Conservation (phyloP, 2,888 invertebrate genomes). For the Sesia apiformis region DNA sequence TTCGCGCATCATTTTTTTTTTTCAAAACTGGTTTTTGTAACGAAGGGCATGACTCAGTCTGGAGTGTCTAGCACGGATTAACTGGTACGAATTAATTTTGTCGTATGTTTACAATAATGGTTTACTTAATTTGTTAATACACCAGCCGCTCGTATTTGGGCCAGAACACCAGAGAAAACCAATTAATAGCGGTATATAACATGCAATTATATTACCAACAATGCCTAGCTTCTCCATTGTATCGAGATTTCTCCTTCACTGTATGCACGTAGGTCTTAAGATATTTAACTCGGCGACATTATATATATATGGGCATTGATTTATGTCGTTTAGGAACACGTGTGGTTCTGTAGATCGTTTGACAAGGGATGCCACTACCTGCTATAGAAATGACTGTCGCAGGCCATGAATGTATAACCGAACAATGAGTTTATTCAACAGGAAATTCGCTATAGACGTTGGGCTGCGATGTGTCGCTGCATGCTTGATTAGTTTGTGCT, state of each 20-base stretch:
- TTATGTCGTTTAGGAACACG: slow-evolving; percentile 51
- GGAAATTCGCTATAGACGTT: slow-evolving; percentile 40
- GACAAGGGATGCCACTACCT: slow-evolving; percentile 60
- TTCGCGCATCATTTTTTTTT: slow-evolving; percentile 46
- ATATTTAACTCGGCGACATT: slow-evolving; percentile 18
- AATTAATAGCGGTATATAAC: neutral
- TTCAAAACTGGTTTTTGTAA: slow-evolving; percentile 56
- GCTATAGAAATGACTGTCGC: slow-evolving; percentile 44
- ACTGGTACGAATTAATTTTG: neutral
- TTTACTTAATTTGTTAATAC: neutral
- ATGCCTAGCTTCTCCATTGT: slow-evolving; percentile 7
- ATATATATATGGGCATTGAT: slow-evolving; percentile 36
- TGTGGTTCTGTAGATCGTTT: slow-evolving; percentile 33
- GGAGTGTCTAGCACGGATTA: slow-evolving; percentile 15
- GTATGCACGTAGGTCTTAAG: slow-evolving; percentile 3
- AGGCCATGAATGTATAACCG: slow-evolving; percentile 24
- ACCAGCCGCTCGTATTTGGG: neutral
- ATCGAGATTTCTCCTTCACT: slow-evolving; percentile 4
- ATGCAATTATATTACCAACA: neutral
- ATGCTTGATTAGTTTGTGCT: slow-evolving; percentile 36
- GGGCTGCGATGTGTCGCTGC: slow-evolving; percentile 22
- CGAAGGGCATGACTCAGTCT: slow-evolving; percentile 55
- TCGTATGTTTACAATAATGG: neutral
- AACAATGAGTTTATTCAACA: slow-evolving; percentile 55
- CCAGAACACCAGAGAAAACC: neutral